A percentile compares a stretch with the other conserved stretches of the same genome.
Conservation (phyloP, 2,113 vertebrate genomes). For the Cariama cristata region DNA sequence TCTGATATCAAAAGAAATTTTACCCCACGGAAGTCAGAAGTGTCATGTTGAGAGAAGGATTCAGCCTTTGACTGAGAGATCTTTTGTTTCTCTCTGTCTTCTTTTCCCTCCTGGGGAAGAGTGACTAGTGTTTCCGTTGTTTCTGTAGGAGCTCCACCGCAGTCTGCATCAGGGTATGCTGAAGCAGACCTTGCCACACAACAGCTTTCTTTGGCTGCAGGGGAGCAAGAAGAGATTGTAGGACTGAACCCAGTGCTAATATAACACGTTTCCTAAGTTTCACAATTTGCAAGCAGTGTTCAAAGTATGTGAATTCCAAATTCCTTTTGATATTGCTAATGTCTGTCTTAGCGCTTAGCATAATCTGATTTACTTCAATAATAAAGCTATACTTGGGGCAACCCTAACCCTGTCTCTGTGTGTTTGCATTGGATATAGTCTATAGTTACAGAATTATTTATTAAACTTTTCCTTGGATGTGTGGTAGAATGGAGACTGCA, state of each 20-base stretch:
- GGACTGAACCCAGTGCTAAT: background rate
- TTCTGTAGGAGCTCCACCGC: background rate
- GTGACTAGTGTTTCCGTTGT: background rate
- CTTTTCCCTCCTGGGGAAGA: background rate
- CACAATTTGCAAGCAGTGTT: background rate
- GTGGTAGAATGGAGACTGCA: background rate
- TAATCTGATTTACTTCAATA: background rate
- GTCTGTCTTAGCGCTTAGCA: background rate
- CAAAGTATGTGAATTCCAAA: background rate
- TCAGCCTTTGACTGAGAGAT: background rate
- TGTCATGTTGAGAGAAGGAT: background rate
- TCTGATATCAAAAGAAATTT: background rate
- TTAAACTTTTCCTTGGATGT: background rate
- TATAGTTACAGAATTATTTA: background rate
- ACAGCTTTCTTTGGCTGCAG: background rate
- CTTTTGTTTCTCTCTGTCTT: background rate
- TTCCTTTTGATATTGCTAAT: background rate
- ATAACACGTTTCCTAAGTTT: background rate
- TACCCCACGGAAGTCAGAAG: background rate
- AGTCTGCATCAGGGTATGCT: background rate
- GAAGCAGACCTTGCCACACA: background rate
- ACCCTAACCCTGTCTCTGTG: background rate
- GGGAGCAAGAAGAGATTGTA: background rate
- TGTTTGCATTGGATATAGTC: background rate
- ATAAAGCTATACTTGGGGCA: background rate